Evolutionary conservation across 92 coral and sea anemone genomes (phyloP).

Genomic region (Zoanthus sansibaricus): DNA sequence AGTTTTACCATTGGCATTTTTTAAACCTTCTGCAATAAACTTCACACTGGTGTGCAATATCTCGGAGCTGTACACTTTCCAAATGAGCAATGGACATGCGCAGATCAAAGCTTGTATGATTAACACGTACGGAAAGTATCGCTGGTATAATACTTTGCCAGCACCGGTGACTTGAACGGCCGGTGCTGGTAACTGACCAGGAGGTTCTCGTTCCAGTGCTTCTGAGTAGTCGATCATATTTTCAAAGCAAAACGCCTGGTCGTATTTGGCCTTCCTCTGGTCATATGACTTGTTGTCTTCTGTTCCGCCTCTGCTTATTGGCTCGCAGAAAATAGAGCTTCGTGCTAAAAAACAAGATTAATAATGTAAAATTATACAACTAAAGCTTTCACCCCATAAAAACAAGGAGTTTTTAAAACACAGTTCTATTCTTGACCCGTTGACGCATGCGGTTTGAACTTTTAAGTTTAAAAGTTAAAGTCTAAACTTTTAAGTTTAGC

Average conservation of each 20-base stretch:
- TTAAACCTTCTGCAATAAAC: conserved; percentile 59
- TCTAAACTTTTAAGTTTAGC: too few species aligned
- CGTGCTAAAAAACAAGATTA: conserved; percentile 38
- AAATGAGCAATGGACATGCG: conserved; percentile 65
- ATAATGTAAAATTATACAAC: background rate
- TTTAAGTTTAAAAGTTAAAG: too few species aligned
- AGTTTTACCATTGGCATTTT: conserved; percentile 19
- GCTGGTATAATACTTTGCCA: conserved; percentile 68
- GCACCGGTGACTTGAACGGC: conserved; percentile 71
- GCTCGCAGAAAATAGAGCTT: conserved; percentile 74
- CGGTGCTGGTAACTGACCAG: conserved; percentile 53
- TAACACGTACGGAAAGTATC: conserved; percentile 73
- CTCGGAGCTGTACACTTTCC: conserved; percentile 73
- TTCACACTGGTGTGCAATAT: conserved; percentile 62
- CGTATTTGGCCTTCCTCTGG: conserved; percentile 77
- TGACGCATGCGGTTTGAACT: too few species aligned
- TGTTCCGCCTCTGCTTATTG: conserved; percentile 73
- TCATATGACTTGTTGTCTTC: conserved; percentile 76
- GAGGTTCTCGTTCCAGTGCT: conserved; percentile 65
- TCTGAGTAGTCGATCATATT: conserved; percentile 74
- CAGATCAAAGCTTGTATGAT: conserved; percentile 74
- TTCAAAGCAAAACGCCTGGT: conserved; percentile 78
- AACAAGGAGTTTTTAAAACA: too few species aligned
- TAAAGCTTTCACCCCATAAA: too few species aligned
- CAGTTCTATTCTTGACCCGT: too few species aligned